Percentiles rank a stretch among this genome's conserved stretches.
These are phyloP conservation scores for Diarsia dahlii DNA, from an alignment of 2,888 invertebrate genomes.

Conservation along the genomic window DNA sequence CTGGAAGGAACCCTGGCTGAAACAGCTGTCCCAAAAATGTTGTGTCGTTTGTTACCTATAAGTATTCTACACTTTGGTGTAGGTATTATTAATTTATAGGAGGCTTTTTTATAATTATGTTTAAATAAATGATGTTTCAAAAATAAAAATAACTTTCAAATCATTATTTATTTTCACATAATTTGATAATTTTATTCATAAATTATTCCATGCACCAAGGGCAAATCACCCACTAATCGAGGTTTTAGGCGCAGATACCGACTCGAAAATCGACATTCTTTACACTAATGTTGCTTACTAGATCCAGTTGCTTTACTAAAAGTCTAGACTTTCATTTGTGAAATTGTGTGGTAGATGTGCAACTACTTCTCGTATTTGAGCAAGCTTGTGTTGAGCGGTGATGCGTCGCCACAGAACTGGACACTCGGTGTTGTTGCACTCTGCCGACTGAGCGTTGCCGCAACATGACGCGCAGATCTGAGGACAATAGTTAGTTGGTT, in stretches of 20 bases:
- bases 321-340: conserved; percentile 71
- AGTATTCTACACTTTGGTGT: too few species aligned
- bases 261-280: background rate
- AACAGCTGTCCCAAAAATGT: too few species aligned
- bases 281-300: background rate
- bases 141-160: background rate
- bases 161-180: conserved; percentile 42
- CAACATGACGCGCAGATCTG: conserved; percentile 85
- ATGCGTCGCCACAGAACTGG: conserved; percentile 82
- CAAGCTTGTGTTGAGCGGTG: conserved; percentile 75
- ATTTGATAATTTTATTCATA: conserved; percentile 14
- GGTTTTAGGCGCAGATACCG: background rate
- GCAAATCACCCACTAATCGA: background rate
- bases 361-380: conserved; percentile 77
- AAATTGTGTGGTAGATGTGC: conserved; percentile 78
- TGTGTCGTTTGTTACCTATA: too few species aligned
- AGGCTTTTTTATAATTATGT: too few species aligned
- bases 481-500: conserved; percentile 42
- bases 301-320: conserved; percentile 60
- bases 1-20: too few species aligned
- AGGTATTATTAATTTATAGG: too few species aligned
- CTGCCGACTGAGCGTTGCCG: conserved; percentile 74
- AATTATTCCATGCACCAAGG: background rate
- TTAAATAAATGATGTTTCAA: too few species aligned
- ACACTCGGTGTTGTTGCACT: conserved; percentile 84